Conservation (phyloP, 2,797 vertebrate genomes). For the Pseudomugil gertrudae region DNA sequence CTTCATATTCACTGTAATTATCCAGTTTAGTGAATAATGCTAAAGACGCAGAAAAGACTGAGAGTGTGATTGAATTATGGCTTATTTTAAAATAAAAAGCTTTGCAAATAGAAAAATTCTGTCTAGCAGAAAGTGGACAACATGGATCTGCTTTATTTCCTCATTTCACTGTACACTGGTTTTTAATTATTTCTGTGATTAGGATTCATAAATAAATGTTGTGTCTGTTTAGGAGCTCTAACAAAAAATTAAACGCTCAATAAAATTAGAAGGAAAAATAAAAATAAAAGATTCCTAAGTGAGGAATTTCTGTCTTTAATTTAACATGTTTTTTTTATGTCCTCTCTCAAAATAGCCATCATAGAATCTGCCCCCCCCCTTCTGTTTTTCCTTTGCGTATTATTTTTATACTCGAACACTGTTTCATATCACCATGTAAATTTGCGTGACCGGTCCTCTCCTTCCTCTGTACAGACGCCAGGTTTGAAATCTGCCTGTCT, state of each 20-base stretch:
- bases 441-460: conserved; percentile 51
- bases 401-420: conserved; percentile 25
- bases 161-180: conserved; percentile 80
- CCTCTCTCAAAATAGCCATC: conserved; percentile 7
- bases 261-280: conserved; percentile 21
- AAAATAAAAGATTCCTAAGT: conserved; percentile 14
- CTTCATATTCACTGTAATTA: conserved; percentile 70
- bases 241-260: conserved; percentile 23
- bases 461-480: conserved; percentile 68
- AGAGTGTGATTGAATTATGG: conserved; percentile 69
- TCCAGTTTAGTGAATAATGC: conserved; percentile 77
- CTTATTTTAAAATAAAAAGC: conserved; percentile 66
- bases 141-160: conserved; percentile 73
- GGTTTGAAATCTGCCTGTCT: conserved; percentile 68
- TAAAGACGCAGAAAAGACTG: conserved; percentile 53
- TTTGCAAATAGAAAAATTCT: conserved; percentile 66
- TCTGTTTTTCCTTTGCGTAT: conserved; percentile 31
- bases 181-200: conserved; percentile 81
- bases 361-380: not conserved
- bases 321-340: conserved; percentile 3
- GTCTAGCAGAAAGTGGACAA: conserved; percentile 63
- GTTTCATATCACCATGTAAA: conserved; percentile 43
- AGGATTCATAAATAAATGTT: conserved; percentile 73
- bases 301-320: conserved; percentile 12
- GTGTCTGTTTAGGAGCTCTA: conserved; percentile 50